Percentiles rank a stretch among this genome's conserved stretches.
phyloP scores from a whole-genome alignment of 1,140 invertebrate species.

The Steinernema khuongi region DNA sequence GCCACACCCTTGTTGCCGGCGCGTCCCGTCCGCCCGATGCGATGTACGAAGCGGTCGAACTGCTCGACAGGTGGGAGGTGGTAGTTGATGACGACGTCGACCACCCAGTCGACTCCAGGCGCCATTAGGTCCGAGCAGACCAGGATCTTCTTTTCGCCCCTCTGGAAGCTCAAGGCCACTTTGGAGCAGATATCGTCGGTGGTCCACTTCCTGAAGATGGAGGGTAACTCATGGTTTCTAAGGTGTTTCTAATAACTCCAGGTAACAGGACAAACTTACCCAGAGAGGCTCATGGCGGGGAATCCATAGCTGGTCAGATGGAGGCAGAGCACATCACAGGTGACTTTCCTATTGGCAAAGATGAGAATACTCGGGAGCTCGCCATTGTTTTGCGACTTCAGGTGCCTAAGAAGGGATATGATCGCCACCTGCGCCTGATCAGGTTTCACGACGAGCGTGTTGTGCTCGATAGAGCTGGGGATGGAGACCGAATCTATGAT shows the following conservation, averaged over 20 bases:
- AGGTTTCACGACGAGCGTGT: neutral
- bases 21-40: neutral
- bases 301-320: neutral
- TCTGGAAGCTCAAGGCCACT: neutral
- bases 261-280: neutral
- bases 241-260: too few relatives aligned
- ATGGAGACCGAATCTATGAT: neutral
- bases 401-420: neutral
- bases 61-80: neutral
- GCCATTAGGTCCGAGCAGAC: neutral
- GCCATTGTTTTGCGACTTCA: neutral
- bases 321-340: neutral
- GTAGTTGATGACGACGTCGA: neutral
- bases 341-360: neutral
- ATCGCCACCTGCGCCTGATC: neutral
- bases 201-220: neutral
- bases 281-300: neutral
- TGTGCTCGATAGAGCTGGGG: neutral
- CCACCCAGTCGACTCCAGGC: neutral
- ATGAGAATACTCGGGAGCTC: neutral
- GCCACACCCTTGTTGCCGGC: neutral
- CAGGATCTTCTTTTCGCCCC: neutral
- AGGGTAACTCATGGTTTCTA: too few relatives aligned
- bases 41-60: neutral
- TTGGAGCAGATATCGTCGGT: neutral